Percentiles rank a stretch among this genome's conserved stretches.
Conservation (phyloP, 2,888 invertebrate species). For the Sphinx pinastri region DNA sequence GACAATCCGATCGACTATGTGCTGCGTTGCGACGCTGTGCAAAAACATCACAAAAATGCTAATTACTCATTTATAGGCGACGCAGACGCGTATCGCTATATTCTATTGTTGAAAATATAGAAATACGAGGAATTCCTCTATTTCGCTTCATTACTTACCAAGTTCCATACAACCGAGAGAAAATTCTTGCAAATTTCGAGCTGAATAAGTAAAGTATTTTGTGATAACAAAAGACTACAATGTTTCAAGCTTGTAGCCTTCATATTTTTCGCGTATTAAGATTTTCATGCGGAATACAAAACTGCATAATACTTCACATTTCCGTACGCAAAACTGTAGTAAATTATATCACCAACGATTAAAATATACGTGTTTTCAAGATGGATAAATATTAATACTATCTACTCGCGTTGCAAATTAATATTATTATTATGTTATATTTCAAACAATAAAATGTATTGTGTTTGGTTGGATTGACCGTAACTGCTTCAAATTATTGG, state of each 20-base stretch:
- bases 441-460: background rate
- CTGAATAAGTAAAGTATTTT: constrained; percentile 30
- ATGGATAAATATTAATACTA: constrained; percentile 31
- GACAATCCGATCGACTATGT: constrained; percentile 59
- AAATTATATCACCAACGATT: constrained; percentile 16
- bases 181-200: constrained; percentile 30
- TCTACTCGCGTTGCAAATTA: background rate
- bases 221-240: constrained; percentile 29
- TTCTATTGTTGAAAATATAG: background rate
- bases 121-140: background rate
- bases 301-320: constrained; percentile 4
- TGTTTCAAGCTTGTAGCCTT: constrained; percentile 31
- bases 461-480: background rate
- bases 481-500: background rate
- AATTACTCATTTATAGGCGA: constrained; percentile 72
- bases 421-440: background rate
- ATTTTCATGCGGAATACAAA: constrained; percentile 26
- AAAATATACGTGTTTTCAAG: constrained; percentile 36
- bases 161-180: constrained; percentile 24
- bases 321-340: constrained; percentile 19
- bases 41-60: constrained; percentile 66
- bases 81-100: constrained; percentile 38
- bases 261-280: constrained; percentile 4
- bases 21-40: constrained; percentile 44
- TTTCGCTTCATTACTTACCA: constrained; percentile 13